Base-by-base conservation (phyloP, 2,113 vertebrate genomes). In the Ramphastos sulfuratus region DNA sequence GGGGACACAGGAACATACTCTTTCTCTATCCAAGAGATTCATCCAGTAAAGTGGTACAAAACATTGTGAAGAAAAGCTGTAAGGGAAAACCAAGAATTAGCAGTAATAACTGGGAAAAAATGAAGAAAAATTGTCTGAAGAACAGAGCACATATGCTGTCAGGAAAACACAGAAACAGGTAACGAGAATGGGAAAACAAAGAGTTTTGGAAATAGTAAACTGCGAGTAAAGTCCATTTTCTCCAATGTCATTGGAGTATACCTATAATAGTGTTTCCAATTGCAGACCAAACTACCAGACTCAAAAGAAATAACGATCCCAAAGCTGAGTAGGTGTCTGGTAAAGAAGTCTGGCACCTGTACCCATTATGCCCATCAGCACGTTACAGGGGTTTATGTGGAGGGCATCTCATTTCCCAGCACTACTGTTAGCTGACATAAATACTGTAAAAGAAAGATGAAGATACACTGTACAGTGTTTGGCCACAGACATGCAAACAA, bases 301-400 rank as follows among this genome's bases (percentile, higher is more conserved):
- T 66, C 17, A 61, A 71, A 72, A 20, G 14, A 67, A 81, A 44
- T n/a, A 19, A 31, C 33, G 23, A 70, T 19, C 67, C 20, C 25
- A 44, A 75, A 59, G 24, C 0, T 66, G 39, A 61, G 11, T 7
- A 6, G 30, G 33, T 39, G 72, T 9, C 10, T 1, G 0, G 19
- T 35, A 65, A n/a, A 80, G 56, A 44, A 59, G 11, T 28, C 27
- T 48, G 25, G 44, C 42, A 59, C 42, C 10, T 39, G 54, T 64
- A 59, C 13, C n/a, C 11, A 8, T 31, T 73, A 48, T 39, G 7
- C 37, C 20, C 46, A 59, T 19, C 28, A 42, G 30, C 15, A 30
- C 54, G 44, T 55, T 80, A 44, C 31, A 35, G 15, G 9, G 17
- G 4, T n/a, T 70, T n/a, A 55, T 20, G 7, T 18, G 10, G 9